Percentiles rank a stretch among this genome's conserved stretches.
Conservation (phyloP, 1,140 invertebrate species). For the Trinorchestia longiramus region DNA sequence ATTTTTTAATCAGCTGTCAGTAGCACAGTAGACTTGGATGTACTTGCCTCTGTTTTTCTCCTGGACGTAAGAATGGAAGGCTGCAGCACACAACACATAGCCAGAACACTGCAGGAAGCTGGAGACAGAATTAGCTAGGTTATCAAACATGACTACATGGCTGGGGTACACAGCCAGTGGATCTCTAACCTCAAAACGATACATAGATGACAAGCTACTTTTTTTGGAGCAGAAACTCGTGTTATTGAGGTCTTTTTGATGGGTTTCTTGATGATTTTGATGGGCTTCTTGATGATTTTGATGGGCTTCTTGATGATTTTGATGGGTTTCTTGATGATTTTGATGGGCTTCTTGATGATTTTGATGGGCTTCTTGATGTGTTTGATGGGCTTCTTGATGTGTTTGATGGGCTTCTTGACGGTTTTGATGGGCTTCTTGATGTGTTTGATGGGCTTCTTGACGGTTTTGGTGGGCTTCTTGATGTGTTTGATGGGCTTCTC, state of each 20-base stretch:
- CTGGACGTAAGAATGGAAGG: constrained; percentile 59
- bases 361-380: too few species aligned
- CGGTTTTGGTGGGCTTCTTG: background rate
- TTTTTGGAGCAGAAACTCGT: constrained; percentile 55
- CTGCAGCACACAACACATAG: constrained; percentile 57
- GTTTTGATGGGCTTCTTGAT: too few species aligned
- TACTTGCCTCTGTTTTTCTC: constrained; percentile 61
- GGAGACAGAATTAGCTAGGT: constrained; percentile 39
- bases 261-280: too few species aligned
- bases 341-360: too few species aligned
- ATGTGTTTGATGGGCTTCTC: too few species aligned
- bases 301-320: too few species aligned
- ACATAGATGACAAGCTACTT: background rate
- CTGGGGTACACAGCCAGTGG: constrained; percentile 23
- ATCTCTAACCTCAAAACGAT: background rate
- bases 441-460: too few species aligned
- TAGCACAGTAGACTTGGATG: constrained; percentile 58
- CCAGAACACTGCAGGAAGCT: constrained; percentile 50
- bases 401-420: too few species aligned
- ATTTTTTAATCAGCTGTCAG: background rate
- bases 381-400: too few species aligned
- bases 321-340: too few species aligned
- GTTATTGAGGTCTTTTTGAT: constrained; percentile 71
- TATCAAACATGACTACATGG: constrained; percentile 61
- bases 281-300: too few species aligned